These are phyloP conservation scores for Heliornis fulica DNA, from an alignment of 2,113 vertebrate species.

Conservation along the genomic window DNA sequence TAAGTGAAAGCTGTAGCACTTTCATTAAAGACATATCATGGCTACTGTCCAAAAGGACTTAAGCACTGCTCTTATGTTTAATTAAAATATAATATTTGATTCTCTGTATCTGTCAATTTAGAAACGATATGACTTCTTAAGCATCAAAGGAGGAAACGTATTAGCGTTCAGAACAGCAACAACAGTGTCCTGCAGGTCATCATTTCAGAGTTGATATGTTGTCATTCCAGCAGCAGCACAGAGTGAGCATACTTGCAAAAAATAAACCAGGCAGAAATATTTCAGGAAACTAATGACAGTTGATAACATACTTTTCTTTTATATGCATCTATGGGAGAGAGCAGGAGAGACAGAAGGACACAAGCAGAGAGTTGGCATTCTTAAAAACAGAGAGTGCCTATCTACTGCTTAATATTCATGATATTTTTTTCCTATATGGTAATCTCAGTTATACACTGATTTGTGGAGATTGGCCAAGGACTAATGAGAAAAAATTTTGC, in stretches of 20 bases:
- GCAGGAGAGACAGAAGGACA: not conserved
- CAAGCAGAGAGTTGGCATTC: not conserved
- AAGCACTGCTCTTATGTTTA: not conserved
- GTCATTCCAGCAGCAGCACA: not conserved
- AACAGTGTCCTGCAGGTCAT: not conserved
- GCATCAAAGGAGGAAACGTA: not conserved
- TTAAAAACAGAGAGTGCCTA: not conserved
- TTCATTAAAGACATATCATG: not conserved
- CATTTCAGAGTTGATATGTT: not conserved
- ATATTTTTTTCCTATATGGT: not conserved
- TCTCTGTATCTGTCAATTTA: not conserved
- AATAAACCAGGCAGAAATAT: not conserved
- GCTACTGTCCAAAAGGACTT: not conserved
- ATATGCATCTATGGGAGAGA: not conserved
- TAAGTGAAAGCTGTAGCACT: not conserved
- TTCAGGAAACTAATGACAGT: not conserved
- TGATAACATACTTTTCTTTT: not conserved
- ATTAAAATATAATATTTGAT: constrained; percentile 24
- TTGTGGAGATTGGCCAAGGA: not conserved
- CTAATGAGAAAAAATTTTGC: not conserved
- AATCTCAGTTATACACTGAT: not conserved
- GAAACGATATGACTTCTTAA: not conserved
- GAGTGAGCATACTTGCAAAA: not conserved
- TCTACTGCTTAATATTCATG: not conserved
- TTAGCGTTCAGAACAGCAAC: not conserved